phyloP scores from a whole-genome alignment of 2,888 invertebrate genomes.

The Chrysotoxum bicinctum region DNA sequence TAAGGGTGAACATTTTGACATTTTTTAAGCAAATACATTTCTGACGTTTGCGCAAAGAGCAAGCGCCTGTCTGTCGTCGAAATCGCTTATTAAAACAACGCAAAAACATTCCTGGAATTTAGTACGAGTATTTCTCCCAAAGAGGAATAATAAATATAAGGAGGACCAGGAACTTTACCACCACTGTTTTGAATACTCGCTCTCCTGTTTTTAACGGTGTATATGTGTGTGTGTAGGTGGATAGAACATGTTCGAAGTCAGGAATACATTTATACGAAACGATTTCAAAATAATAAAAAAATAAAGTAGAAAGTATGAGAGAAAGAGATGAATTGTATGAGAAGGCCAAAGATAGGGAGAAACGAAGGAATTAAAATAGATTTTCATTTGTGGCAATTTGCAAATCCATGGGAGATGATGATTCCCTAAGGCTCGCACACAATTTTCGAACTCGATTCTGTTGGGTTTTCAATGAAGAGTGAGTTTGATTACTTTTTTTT shows the following conservation, averaged over 20 bases:
- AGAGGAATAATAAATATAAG: conserved; percentile 21
- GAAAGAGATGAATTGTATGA: not conserved
- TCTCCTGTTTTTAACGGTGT: not conserved
- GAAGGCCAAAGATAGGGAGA: conserved; percentile 1
- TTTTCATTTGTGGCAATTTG: conserved; percentile 66
- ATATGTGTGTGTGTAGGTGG: conserved; percentile 41
- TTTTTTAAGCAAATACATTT: conserved; percentile 36
- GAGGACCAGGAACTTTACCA: conserved; percentile 46
- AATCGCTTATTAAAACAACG: conserved; percentile 45
- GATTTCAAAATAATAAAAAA: conserved; percentile 14
- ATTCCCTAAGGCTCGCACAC: conserved; percentile 43
- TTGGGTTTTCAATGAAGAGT: conserved; percentile 11
- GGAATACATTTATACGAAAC: conserved; percentile 52
- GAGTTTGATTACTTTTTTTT: conserved; percentile 2
- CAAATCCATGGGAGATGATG: conserved; percentile 62
- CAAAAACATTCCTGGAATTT: conserved; percentile 39
- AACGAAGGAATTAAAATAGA: conserved; percentile 46
- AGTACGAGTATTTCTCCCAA: conserved; percentile 14
- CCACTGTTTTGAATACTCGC: conserved; percentile 15
- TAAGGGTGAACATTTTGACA: conserved; percentile 46
- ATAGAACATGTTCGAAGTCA: conserved; percentile 49
- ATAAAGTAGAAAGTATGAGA: conserved; percentile 3
- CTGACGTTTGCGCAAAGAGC: conserved; percentile 58
- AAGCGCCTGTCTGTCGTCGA: conserved; percentile 47
- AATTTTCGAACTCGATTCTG: conserved; percentile 38